These are phyloP conservation scores for Eubasilissa regina DNA, from an alignment of 1,140 invertebrate species.

Conservation along the genomic window DNA sequence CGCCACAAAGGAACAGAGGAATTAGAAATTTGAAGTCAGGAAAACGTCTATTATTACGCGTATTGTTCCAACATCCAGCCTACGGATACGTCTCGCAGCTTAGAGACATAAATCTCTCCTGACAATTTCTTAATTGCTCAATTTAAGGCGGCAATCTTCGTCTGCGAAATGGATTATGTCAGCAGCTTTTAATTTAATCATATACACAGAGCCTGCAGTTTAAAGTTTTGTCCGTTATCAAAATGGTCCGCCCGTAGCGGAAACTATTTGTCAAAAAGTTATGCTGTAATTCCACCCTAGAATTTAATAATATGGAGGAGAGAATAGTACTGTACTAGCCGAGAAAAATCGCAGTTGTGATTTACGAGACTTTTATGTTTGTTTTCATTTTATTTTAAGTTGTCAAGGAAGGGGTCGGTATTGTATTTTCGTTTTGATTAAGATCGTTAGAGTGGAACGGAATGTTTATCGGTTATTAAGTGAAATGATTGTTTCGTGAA, in stretches of 20 bases:
- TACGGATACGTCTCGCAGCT: neutral
- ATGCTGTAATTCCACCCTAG: neutral
- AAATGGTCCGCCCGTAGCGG: neutral
- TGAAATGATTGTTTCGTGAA: too few relatives aligned
- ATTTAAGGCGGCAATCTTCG: conserved; percentile 9
- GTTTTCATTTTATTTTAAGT: too few relatives aligned
- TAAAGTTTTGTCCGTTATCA: conserved; percentile 10
- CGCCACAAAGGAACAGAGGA: too few relatives aligned
- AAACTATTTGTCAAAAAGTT: conserved; percentile 33
- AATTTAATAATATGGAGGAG: neutral
- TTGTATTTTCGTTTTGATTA: too few relatives aligned
- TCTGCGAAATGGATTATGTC: neutral
- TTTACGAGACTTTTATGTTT: too few relatives aligned
- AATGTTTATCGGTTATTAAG: too few relatives aligned
- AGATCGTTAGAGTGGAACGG: too few relatives aligned
- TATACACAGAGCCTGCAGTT: conserved; percentile 24
- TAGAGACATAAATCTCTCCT: neutral
- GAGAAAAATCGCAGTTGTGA: too few relatives aligned
- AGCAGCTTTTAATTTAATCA: conserved; percentile 20
- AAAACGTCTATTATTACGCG: too few relatives aligned
- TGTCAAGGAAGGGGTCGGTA: too few relatives aligned
- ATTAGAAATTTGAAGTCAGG: too few relatives aligned
- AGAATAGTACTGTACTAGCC: neutral
- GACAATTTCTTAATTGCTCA: conserved; percentile 29
- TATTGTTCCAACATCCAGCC: neutral